Percentiles rank a stretch among this genome's conserved stretches.
phyloP scores from a whole-genome alignment of 1,140 invertebrate species.

The Meteorus sp. region DNA sequence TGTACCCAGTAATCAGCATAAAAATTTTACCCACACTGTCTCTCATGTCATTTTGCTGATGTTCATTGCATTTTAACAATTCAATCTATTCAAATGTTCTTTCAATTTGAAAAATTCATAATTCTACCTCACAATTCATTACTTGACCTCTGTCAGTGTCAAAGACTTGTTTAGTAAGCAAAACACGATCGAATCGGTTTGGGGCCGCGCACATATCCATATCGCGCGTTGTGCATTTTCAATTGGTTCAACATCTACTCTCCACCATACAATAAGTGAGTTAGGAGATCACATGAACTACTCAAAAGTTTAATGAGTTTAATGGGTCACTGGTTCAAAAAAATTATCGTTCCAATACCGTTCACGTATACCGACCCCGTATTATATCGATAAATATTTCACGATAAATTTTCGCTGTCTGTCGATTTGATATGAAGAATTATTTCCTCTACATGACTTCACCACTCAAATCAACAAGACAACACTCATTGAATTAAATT shows the following conservation, averaged over 20 bases:
- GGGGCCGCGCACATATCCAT: neutral
- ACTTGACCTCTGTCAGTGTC: neutral
- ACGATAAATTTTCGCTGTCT: too few relatives aligned
- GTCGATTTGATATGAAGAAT: neutral
- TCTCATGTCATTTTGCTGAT: neutral
- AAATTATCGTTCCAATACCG: constrained; percentile 28
- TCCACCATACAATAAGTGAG: neutral
- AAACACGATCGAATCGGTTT: constrained; percentile 26
- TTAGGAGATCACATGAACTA: constrained; percentile 6
- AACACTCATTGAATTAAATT: too few relatives aligned
- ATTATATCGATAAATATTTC: too few relatives aligned
- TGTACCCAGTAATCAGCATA: neutral
- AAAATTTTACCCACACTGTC: too few relatives aligned
- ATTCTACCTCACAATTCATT: too few relatives aligned
- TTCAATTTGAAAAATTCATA: too few relatives aligned
- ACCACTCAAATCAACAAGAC: neutral
- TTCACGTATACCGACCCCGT: constrained; percentile 28
- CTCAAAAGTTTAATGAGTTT: constrained; percentile 41
- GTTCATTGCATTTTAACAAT: neutral
- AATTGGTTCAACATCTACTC: neutral
- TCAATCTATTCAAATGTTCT: too few relatives aligned
- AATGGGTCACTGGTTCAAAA: constrained; percentile 49
- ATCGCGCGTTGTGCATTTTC: constrained; percentile 10
- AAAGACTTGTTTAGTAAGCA: constrained; percentile 19
- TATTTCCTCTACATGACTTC: neutral